Evolutionary conservation across 2,113 vertebrate species (phyloP).

Genomic region (Sturnus vulgaris): DNA sequence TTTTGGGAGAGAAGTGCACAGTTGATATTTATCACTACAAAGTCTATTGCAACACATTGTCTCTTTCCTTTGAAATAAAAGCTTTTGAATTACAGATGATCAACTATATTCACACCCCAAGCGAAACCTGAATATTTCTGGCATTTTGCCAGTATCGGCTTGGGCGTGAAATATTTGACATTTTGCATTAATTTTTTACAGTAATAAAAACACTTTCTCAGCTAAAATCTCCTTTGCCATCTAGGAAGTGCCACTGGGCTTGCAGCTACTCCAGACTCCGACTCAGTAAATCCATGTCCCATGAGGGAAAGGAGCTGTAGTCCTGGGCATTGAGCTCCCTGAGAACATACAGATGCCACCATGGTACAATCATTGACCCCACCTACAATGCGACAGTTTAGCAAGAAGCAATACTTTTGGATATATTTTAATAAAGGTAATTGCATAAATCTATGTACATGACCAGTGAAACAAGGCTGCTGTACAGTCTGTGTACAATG

Average conservation of each 20-base stretch:
- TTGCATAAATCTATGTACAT: not conserved
- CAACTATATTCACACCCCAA: conserved; percentile 54
- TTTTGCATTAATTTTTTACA: conserved; percentile 53
- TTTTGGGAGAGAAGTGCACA: conserved; percentile 56
- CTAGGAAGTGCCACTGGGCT: not conserved
- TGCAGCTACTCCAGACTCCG: not conserved
- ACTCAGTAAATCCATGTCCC: not conserved
- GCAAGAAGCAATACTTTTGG: not conserved
- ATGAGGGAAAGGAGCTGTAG: not conserved
- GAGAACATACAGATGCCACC: not conserved
- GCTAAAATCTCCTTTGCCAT: conserved; percentile 21
- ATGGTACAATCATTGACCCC: fast-evolving
- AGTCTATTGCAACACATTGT: conserved; percentile 57
- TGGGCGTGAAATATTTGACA: conserved; percentile 51
- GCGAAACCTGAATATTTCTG: conserved; percentile 54
- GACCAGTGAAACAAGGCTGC: not conserved
- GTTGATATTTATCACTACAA: conserved; percentile 59
- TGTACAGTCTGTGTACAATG: not conserved
- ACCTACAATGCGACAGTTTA: not conserved
- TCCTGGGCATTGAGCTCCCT: not conserved
- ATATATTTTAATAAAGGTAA: not conserved
- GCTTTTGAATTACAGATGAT: conserved; percentile 59
- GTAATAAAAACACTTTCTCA: conserved; percentile 44
- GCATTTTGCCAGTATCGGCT: conserved; percentile 49
- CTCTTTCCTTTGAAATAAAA: conserved; percentile 56